Percentiles rank a stretch among this genome's conserved stretches.
Conservation (phyloP, 2,888 invertebrate species). For the Drosophila infuscata region DNA sequence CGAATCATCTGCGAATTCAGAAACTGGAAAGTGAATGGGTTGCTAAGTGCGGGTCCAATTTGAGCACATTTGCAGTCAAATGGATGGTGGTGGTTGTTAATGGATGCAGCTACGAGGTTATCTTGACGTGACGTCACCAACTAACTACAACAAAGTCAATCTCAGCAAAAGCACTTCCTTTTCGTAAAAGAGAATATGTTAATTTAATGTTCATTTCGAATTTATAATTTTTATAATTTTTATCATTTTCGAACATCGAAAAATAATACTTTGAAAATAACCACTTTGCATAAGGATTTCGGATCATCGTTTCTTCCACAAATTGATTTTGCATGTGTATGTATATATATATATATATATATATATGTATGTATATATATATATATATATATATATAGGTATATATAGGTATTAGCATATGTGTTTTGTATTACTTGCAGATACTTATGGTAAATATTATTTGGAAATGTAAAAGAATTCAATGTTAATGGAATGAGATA, state of each 20-base stretch:
- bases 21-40: constrained; percentile 1
- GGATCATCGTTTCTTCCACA: constrained; percentile 1
- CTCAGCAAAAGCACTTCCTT: constrained; percentile 8
- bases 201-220: constrained; percentile 3
- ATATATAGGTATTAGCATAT: neutral
- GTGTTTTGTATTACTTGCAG: neutral
- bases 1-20: constrained; percentile 89
- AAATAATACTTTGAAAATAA: constrained; percentile 2
- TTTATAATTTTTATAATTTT: neutral
- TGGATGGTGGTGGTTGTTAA: constrained; percentile 5
- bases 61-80: constrained; percentile 7
- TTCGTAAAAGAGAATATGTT: constrained; percentile 10
- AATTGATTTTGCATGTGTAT: constrained; percentile 8
- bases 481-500: constrained; percentile 13
- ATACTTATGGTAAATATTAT: neutral
- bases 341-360: neutral
- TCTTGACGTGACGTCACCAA: neutral
- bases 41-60: constrained; percentile 26
- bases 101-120: constrained; percentile 6
- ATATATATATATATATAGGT: neutral
- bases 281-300: constrained; percentile 1
- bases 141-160: constrained; percentile 10
- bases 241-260: neutral
- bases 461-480: neutral
- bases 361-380: neutral